A percentile compares a stretch with the other conserved stretches of the same genome.
These are phyloP conservation scores for Pelodytes ibericus DNA, from an alignment of 2,797 vertebrate genomes.

Conservation along the genomic window DNA sequence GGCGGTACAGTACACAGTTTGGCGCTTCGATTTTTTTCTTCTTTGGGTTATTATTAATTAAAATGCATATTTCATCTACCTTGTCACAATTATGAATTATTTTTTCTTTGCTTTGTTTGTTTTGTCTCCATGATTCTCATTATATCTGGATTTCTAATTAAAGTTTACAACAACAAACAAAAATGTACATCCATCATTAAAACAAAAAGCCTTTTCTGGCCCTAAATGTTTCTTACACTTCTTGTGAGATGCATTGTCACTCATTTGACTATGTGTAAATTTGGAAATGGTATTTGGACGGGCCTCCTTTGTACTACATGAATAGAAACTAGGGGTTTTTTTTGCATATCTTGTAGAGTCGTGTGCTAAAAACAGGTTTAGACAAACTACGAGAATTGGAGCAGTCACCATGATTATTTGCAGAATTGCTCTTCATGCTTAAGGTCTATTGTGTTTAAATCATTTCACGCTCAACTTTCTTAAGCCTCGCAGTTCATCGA, in stretches of 20 bases:
- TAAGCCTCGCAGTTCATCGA: constrained; percentile 7
- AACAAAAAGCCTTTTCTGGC: not conserved
- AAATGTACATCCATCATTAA: not conserved
- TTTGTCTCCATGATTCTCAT: constrained; percentile 23
- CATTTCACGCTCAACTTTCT: constrained; percentile 28
- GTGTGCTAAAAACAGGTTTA: too few species aligned
- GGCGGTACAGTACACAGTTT: constrained; percentile 1
- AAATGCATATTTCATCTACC: constrained; percentile 46
- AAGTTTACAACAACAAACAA: constrained; percentile 36
- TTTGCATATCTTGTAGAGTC: too few species aligned
- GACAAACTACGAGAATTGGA: too few species aligned
- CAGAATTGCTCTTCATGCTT: too few species aligned
- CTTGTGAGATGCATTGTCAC: not conserved
- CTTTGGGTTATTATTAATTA: constrained; percentile 58
- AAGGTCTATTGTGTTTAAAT: constrained; percentile 33
- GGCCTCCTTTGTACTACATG: too few species aligned
- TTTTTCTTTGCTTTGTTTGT: too few species aligned
- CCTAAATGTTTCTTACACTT: not conserved
- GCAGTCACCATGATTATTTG: too few species aligned
- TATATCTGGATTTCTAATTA: constrained; percentile 39
- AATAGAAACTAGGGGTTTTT: too few species aligned
- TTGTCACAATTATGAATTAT: too few species aligned
- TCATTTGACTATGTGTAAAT: too few species aligned
- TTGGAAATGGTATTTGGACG: too few species aligned
- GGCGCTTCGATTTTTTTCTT: constrained; percentile 48